A percentile compares a stretch with the other conserved stretches of the same genome.
Conservation (phyloP, 1,140 invertebrate species). For the Drosophila saltans region DNA sequence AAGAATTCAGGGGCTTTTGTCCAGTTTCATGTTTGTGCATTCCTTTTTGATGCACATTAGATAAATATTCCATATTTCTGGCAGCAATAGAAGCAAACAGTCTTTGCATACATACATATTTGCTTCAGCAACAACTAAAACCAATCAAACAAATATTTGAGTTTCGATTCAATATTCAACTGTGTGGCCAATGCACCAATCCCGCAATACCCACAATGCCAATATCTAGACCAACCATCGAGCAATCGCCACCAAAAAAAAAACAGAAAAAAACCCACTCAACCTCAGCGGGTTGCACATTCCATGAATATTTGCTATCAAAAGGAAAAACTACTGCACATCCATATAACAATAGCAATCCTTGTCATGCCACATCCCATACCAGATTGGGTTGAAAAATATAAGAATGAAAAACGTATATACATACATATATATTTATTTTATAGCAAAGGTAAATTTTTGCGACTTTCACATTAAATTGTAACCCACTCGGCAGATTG, state of each 20-base stretch:
- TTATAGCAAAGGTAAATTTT: background rate
- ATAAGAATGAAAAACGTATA: background rate
- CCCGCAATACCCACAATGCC: background rate
- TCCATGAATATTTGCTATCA: conserved; percentile 56
- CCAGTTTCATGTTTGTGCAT: conserved; percentile 37
- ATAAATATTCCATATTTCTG: conserved; percentile 70
- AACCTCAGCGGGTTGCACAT: conserved; percentile 41
- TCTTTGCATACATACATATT: conserved; percentile 13
- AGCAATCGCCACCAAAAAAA: background rate
- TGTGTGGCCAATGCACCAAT: conserved; percentile 45
- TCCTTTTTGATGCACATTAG: conserved; percentile 60
- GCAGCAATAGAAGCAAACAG: conserved; percentile 48
- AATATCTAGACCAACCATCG: background rate
- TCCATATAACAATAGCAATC: conserved; percentile 12
- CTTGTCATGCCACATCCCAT: background rate
- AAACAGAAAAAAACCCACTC: background rate
- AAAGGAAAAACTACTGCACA: conserved; percentile 15
- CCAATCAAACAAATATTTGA: conserved; percentile 73
- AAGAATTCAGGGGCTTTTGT: conserved; percentile 10
- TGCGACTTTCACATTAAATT: conserved; percentile 54
- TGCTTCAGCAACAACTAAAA: conserved; percentile 63
- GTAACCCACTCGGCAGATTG: conserved; percentile 27
- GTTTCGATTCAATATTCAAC: conserved; percentile 59
- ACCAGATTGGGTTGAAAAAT: background rate
- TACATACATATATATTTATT: background rate